Evolutionary conservation across 1,140 invertebrate genomes (phyloP), one percentile per base, ranked within the genome.

Genomic region (Heliconius himera): DNA sequence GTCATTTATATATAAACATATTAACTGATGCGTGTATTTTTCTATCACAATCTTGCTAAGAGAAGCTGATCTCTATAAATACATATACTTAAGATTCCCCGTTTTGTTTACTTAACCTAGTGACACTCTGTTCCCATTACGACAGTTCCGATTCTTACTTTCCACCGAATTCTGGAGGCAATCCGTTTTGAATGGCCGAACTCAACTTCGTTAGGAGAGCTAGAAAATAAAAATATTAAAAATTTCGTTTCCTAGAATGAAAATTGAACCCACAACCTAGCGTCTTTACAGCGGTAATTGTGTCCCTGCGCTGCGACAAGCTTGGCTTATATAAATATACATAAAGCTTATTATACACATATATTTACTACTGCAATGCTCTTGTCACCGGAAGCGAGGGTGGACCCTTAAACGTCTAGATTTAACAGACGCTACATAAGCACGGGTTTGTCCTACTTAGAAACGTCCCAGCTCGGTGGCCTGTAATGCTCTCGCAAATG

Each of bases 401-500:
- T 76, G 56, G 22, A 70, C n/a, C 29, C 20, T 71, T 70, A 11
- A 74, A 79, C 29, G 49, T 71, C 56, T 79, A 76, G 66, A 3
- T 66, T 76, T 80, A 76, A 80, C 70, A 80, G 36, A 80, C 51
- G 54, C 70, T 70, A 73, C 51, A 74, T 80, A 76, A 81, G 66
- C 70, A 56, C 73, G 66, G 72, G 77, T 78, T 73, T 72, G 81
- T 80, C 74, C 88, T 84, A 89, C 84, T 85, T 89, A 41, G 82
- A 86, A 84, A 85, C 83, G 86, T 87, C 82, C 85, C 85, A 88
- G 89, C 85, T 91, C 83, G 80, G 76, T 84, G 84, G 84, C 85
- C 85, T 82, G 85, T 84, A 85, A 84, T 88, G 83, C 77, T 83
- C 82, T 79, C 79, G 83, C 22, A 88, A 91, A 91, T 89, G 90